These are phyloP conservation scores for Rafetus swinhoei DNA, from an alignment of 2,113 vertebrate species.

Conservation along the genomic window DNA sequence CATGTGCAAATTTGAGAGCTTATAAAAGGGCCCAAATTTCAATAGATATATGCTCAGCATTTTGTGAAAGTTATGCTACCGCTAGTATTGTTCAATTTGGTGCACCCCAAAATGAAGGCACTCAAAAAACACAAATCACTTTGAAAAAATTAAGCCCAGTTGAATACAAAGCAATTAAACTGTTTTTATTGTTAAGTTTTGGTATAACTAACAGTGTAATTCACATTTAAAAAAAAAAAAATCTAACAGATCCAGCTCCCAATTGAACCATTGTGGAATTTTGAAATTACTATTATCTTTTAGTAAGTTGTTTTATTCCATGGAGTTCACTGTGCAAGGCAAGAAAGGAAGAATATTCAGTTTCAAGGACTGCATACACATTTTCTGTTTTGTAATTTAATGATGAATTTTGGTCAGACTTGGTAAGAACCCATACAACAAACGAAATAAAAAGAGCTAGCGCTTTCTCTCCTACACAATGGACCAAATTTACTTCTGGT, in stretches of 20 bases:
- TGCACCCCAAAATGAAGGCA: neutral
- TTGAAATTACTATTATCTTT: neutral
- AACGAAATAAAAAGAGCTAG: neutral
- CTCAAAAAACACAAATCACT: neutral
- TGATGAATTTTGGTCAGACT: neutral
- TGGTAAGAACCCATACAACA: neutral
- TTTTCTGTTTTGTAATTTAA: neutral
- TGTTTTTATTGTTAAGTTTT: neutral
- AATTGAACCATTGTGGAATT: neutral
- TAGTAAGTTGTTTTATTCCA: fast-evolving
- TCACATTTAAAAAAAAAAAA: fast-evolving
- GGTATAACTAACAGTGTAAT: neutral
- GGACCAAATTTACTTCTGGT: neutral
- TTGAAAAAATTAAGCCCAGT: fast-evolving
- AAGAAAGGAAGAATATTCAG: neutral
- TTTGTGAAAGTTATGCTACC: fast-evolving
- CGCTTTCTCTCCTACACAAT: neutral
- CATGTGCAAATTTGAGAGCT: neutral
- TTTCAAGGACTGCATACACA: neutral
- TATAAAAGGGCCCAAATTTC: neutral
- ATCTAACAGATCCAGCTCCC: fast-evolving
- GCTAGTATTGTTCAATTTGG: neutral
- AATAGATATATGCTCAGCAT: neutral
- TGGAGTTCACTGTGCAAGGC: neutral
- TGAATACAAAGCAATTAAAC: neutral